Evolutionary conservation across 1,140 invertebrate genomes (phyloP).

Genomic region (Brachionus koreanus): DNA sequence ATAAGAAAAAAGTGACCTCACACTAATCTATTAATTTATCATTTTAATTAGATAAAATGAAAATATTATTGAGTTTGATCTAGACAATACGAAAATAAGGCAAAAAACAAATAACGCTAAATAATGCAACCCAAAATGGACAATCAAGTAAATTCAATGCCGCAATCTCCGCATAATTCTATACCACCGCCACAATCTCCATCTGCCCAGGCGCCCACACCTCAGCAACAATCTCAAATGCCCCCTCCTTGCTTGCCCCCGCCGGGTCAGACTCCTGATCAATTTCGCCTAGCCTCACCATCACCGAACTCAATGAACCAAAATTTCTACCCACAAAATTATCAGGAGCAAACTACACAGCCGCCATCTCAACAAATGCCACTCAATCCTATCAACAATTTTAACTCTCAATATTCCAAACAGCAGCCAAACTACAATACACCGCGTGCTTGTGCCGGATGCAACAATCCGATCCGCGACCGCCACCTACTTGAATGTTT

Average conservation of each 20-base stretch:
- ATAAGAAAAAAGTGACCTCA: not conserved
- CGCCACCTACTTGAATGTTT: conserved; percentile 21
- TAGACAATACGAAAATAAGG: not conserved
- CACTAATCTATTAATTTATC: not conserved
- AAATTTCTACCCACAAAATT: not conserved
- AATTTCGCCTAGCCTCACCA: not conserved
- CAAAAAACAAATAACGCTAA: not conserved
- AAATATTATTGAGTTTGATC: not conserved
- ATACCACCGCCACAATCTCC: not conserved
- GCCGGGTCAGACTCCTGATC: not conserved
- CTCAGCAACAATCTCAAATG: not conserved
- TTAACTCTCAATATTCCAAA: conserved; percentile 10
- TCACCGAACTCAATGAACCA: not conserved
- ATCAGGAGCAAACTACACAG: not conserved
- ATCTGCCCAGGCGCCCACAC: not conserved
- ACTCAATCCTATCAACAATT: conserved; percentile 10
- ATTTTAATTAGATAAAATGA: not conserved
- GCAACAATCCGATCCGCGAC: conserved; percentile 3
- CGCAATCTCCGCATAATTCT: not conserved
- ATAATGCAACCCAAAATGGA: conserved; percentile 36
- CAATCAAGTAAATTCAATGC: conserved; percentile 8
- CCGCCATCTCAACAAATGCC: not conserved
- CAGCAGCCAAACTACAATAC: not conserved
- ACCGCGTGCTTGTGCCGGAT: conserved; percentile 4
- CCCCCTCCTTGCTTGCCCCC: not conserved